phyloP scores from a whole-genome alignment of 2,113 vertebrate genomes.

The Chaetodon trifascialis region DNA sequence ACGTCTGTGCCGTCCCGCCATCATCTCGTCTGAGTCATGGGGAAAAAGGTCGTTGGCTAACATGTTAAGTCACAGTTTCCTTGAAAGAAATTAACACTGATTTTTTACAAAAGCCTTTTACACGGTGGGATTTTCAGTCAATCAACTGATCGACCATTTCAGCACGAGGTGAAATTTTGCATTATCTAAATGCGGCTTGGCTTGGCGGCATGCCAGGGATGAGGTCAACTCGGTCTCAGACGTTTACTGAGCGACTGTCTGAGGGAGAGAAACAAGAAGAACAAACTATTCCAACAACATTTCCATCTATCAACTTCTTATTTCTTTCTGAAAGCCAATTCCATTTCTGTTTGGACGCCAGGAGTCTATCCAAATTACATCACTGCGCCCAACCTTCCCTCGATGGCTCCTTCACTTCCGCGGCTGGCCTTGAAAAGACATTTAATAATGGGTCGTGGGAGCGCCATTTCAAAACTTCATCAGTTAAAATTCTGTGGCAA shows the following conservation, averaged over 20 bases:
- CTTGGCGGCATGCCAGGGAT: background rate
- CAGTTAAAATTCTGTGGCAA: conserved; percentile 22
- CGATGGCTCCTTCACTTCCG: conserved; percentile 25
- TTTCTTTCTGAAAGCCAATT: conserved; percentile 21
- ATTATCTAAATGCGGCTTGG: conserved; percentile 14
- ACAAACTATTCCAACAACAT: conserved; percentile 5
- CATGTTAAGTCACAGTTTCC: too few relatives aligned
- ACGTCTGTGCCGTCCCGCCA: too few relatives aligned
- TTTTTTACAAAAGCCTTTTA: background rate
- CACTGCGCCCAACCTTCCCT: background rate
- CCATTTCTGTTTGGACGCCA: conserved; percentile 35
- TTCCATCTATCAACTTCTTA: background rate
- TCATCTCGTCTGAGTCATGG: too few relatives aligned
- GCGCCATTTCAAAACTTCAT: conserved; percentile 31
- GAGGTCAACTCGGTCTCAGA: background rate
- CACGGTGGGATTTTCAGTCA: background rate
- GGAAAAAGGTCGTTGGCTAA: too few relatives aligned
- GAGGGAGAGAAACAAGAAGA: conserved; percentile 3
- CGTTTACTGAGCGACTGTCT: background rate
- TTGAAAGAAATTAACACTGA: too few relatives aligned
- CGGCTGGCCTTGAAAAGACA: conserved; percentile 22
- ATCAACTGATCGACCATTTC: background rate
- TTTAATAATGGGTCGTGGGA: background rate
- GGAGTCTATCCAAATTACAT: conserved; percentile 37
- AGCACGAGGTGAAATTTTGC: background rate